Evolutionary conservation across 2,113 vertebrate genomes (phyloP), one percentile per base, ranked within the genome.

Genomic region (Bos javanicus): DNA sequence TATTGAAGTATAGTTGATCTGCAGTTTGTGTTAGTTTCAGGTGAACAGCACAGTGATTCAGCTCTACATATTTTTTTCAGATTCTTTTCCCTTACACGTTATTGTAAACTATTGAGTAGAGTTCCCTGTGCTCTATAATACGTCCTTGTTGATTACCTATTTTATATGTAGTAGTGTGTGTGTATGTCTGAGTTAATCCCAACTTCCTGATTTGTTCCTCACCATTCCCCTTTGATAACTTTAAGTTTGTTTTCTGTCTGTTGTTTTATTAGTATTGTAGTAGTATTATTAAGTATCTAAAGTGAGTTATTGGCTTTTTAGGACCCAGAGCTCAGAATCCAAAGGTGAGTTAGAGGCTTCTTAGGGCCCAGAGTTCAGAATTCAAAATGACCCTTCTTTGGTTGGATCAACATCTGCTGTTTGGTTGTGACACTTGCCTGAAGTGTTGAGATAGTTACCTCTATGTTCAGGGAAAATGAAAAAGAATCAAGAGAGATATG

Each of bases 381-480:
- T 74, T 95, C 88, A 95, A 84, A 88, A 92, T 93, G 71, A 25
- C 80, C 21, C 21, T 74, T 93, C 64, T 57, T 94, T 62, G 43
- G 39, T 80, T 46, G 26, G 50, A 87, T 93, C 36, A 80, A 67
- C 94, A 89, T 83, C 71, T 90, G 30, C 74, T 83, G 7, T 52
- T 92, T 93, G 56, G 23, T 82, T 25, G 1, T 33, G 62, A 50
- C 28, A 36, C 39, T 82, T 7, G 81, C 83, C 52, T 50, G 36
- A 93, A 96, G 21, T 56, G 39, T 2, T 26, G 60, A 62, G 36
- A 90, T 92, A n/a, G 78, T 94, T 87, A 30, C 33, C 94, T 43
- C n/a, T 54, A 0, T 33, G 4, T 74, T 94, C 28, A 91, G 62
- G 59, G 59, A 39, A 50, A 64, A 26, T n/a, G 54, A 95, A 67